Evolutionary conservation across 2,113 vertebrate genomes (phyloP), one percentile per base, ranked within the genome.

Genomic region (Blennius ocellaris): DNA sequence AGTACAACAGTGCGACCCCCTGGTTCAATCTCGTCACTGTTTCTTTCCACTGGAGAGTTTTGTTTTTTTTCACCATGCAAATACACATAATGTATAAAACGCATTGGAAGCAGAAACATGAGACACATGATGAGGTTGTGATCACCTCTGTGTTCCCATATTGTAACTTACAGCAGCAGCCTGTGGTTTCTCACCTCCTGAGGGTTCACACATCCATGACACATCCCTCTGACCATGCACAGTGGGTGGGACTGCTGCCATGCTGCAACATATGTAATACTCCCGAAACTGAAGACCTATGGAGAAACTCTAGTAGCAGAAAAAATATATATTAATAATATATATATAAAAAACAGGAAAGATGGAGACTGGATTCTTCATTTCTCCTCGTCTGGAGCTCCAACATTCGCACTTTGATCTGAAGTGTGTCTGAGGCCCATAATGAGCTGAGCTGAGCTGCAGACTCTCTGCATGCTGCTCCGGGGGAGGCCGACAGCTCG

Each of bases 1-100:
- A 57, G 69, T 53, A 15, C 92, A 90, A 90, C 88, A 90, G 55
- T 87, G 91, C 92, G 38, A 87, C 91, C 90, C 45, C 36, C 86
- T 86, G 93, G 93, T 78, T 63, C 43, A 82, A 61, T 6, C 5
- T 6, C 38, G 14, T 14, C 41, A 78, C 44, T 71, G 75, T 44
- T 16, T 10, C 21, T 1, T 6, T 52, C 7, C 21, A 3, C 16
- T 30, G 21, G 21, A 30, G 21, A 30, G 2, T 30, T 30, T 30
- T 30, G 2, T 30, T 30, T 30, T 30, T 30, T 30, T 30, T 30
- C 4, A 30, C 21, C 21, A n/a, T n/a, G n/a, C n/a, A n/a, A n/a
- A n/a, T n/a, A n/a, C n/a, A 30, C 21, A 30, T 2, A 30, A 30
- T 30, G 21, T 30, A 30, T 30, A 41, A n/a, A 40, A 11, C n/a